A percentile compares a stretch with the other conserved stretches of the same genome.
phyloP scores from a whole-genome alignment of 2,888 invertebrate species.

The Lagria hirta region DNA sequence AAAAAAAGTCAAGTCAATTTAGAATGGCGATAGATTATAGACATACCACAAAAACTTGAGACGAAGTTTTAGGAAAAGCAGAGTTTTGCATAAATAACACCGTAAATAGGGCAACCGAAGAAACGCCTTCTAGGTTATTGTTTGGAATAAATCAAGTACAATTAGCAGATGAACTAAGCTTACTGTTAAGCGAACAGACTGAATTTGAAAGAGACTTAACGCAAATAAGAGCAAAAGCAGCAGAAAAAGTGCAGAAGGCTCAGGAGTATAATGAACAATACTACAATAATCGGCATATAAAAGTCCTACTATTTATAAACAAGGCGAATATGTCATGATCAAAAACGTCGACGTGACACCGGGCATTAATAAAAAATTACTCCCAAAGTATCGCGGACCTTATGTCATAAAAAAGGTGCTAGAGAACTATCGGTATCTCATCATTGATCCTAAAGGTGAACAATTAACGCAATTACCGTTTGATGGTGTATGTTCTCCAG shows the following conservation, averaged over 20 bases:
- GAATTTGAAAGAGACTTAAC: too few relatives aligned
- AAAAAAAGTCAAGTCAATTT: slow-evolving; percentile 33
- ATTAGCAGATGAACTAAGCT: too few relatives aligned
- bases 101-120: slow-evolving; percentile 12
- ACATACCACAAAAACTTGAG: slow-evolving; percentile 30
- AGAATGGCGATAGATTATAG: slow-evolving; percentile 37
- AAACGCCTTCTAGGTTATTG: slow-evolving; percentile 14
- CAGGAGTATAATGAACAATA: background rate
- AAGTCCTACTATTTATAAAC: background rate
- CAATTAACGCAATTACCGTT: slow-evolving; percentile 6
- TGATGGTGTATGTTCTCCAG: background rate
- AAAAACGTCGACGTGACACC: slow-evolving; percentile 1
- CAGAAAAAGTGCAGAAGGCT: background rate
- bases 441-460: slow-evolving; percentile 2
- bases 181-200: too few relatives aligned
- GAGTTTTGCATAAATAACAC: slow-evolving; percentile 32
- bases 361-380: slow-evolving; percentile 3
- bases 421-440: slow-evolving; percentile 1
- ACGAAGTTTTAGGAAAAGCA: slow-evolving; percentile 22
- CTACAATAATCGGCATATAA: slow-evolving; percentile 1
- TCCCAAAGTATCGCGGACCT: background rate
- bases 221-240: background rate
- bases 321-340: slow-evolving; percentile 4
- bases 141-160: slow-evolving; percentile 39
- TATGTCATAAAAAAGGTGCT: slow-evolving; percentile 2